These are phyloP conservation scores for Eumerus sabulonum DNA, from an alignment of 2,888 invertebrate species.

Conservation along the genomic window DNA sequence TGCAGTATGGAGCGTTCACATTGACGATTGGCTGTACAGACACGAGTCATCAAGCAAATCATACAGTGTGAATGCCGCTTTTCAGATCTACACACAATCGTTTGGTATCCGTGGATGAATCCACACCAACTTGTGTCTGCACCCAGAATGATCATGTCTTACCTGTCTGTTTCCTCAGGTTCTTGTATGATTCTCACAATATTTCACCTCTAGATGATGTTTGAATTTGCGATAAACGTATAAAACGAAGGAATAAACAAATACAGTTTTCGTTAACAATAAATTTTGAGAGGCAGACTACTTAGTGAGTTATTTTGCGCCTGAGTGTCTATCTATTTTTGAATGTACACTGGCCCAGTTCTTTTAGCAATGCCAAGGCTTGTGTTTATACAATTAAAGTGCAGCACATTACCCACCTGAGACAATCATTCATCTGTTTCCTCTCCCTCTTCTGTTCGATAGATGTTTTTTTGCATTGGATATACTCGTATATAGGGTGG, in stretches of 20 bases:
- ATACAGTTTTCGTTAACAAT: slow-evolving; percentile 37
- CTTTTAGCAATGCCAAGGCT: slow-evolving; percentile 52
- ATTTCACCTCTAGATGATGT: slow-evolving; percentile 22
- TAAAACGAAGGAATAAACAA: slow-evolving; percentile 26
- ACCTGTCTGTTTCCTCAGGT: slow-evolving; percentile 3
- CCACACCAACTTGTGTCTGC: too few relatives aligned
- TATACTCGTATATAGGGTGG: too few relatives aligned
- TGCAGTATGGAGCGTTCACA: too few relatives aligned
- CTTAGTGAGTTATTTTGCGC: too few relatives aligned
- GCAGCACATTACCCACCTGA: slow-evolving; percentile 22
- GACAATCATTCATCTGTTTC: slow-evolving; percentile 6
- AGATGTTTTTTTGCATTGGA: too few relatives aligned
- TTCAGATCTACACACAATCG: too few relatives aligned
- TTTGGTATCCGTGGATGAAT: too few relatives aligned
- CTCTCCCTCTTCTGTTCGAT: too few relatives aligned
- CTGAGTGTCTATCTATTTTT: slow-evolving; percentile 38
- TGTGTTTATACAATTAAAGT: slow-evolving; percentile 12
- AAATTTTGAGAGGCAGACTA: slow-evolving; percentile 14
- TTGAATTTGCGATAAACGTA: slow-evolving; percentile 24
- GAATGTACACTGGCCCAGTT: slow-evolving; percentile 39
- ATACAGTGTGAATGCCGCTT: too few relatives aligned
- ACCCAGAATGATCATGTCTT: too few relatives aligned
- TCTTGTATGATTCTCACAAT: slow-evolving; percentile 13
- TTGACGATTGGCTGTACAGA: too few relatives aligned
- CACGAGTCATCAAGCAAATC: too few relatives aligned